Evolutionary conservation across 2,113 vertebrate species (phyloP).

Genomic region (Rutilus rutilus): DNA sequence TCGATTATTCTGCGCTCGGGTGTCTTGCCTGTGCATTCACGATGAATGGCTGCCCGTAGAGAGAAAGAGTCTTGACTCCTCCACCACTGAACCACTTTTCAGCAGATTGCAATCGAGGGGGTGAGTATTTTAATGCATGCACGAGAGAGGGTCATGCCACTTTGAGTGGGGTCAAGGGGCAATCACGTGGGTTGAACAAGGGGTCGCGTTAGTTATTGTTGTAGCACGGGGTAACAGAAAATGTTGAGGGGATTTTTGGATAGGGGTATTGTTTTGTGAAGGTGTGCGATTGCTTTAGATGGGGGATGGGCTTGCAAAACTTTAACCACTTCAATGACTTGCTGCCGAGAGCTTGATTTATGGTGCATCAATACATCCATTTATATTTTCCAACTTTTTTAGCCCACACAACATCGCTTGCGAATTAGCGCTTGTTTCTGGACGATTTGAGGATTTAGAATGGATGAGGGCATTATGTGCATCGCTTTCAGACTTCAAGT

Average conservation of each 20-base stretch:
- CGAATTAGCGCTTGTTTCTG: not conserved
- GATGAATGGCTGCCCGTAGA: constrained; percentile 87
- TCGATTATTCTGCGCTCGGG: constrained; percentile 79
- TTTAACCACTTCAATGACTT: constrained; percentile 77
- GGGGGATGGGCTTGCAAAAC: constrained; percentile 79
- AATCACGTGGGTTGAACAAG: constrained; percentile 41
- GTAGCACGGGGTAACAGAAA: constrained; percentile 31
- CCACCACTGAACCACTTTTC: constrained; percentile 65
- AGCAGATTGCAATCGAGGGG: constrained; percentile 63
- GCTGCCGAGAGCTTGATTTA: constrained; percentile 26
- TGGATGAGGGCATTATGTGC: not conserved
- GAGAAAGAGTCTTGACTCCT: constrained; percentile 63
- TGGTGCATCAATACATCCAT: constrained; percentile 34
- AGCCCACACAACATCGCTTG: not conserved
- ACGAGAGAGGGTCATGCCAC: constrained; percentile 31
- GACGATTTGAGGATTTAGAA: not conserved
- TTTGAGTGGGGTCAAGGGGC: constrained; percentile 55
- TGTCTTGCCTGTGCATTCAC: constrained; percentile 75
- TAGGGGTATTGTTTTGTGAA: constrained; percentile 64
- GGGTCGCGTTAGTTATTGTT: not conserved
- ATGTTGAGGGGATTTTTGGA: constrained; percentile 17
- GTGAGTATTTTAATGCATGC: constrained; percentile 63
- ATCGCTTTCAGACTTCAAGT: constrained; percentile 37
- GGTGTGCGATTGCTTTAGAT: constrained; percentile 63
- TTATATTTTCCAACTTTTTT: constrained; percentile 62